Conservation (phyloP, 35 echinoderm and acorn worm species). For the Apostichopus californicus region DNA sequence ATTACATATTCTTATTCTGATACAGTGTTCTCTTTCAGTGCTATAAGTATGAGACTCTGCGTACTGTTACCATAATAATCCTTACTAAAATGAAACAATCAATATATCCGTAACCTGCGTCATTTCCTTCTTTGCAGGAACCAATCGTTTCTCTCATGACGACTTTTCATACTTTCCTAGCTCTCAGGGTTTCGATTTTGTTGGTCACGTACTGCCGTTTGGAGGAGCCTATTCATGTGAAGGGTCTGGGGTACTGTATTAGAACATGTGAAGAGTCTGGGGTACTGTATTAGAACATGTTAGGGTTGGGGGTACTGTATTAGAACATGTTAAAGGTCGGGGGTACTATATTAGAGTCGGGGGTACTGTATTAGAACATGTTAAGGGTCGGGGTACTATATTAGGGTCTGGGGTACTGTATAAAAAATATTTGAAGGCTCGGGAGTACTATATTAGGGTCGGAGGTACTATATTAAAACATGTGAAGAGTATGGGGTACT, state of each 20-base stretch:
- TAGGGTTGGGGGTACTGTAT: not conserved
- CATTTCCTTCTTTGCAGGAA: not conserved
- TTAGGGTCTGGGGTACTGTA: no score
- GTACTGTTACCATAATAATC: no score
- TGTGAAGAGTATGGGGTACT: not conserved
- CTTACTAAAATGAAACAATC: no score
- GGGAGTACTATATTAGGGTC: no score
- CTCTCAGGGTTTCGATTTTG: slow-evolving; percentile 4
- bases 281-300: no score
- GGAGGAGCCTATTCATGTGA: not conserved
- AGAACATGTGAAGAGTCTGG: not conserved
- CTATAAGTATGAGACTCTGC: no score
- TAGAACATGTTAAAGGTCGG: not conserved
- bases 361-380: not conserved
- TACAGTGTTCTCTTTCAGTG: no score
- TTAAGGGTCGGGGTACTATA: not conserved
- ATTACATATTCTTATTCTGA: no score
- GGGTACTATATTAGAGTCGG: not conserved
- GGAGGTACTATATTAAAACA: no score
- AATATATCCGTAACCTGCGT: not conserved
- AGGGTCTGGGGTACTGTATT: not conserved
- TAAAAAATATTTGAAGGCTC: no score
- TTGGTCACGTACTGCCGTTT: not conserved
- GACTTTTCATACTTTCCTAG: not conserved
- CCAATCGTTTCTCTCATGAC: not conserved